Evolutionary conservation across 2,113 vertebrate genomes (phyloP).

Genomic region (Ascaphus truei): DNA sequence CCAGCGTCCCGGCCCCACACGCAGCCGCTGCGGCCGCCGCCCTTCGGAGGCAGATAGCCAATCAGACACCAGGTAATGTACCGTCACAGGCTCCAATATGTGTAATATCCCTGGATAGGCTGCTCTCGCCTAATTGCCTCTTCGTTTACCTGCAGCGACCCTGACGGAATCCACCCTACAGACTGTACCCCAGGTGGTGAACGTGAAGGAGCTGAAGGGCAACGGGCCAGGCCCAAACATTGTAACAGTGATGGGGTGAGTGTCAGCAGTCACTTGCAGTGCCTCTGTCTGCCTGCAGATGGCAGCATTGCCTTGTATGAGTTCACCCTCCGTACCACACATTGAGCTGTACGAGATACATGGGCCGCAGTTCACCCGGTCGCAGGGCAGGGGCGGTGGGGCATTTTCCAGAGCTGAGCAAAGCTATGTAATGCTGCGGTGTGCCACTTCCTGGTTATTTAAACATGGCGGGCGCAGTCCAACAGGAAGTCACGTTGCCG

Average conservation of each 20-base stretch:
- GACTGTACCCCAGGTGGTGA: constrained; percentile 85
- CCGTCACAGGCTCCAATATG: too few species aligned
- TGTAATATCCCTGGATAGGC: too few species aligned
- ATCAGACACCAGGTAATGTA: constrained; percentile 78
- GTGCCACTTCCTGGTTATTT: too few species aligned
- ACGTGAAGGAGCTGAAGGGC: constrained; percentile 80
- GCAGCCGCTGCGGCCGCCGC: constrained; percentile 87
- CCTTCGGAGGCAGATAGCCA: constrained; percentile 84
- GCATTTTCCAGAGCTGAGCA: too few species aligned
- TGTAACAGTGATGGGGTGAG: constrained; percentile 69
- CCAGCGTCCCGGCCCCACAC: constrained; percentile 66
- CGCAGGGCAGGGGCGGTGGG: too few species aligned
- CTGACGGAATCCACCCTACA: constrained; percentile 87
- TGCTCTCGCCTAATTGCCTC: neutral
- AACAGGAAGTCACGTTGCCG: too few species aligned
- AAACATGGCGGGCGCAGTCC: too few species aligned
- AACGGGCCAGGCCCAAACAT: constrained; percentile 50
- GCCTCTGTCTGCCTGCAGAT: neutral
- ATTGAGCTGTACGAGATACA: too few species aligned
- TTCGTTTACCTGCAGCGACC: constrained; percentile 45
- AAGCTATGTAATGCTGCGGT: too few species aligned
- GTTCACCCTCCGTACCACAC: too few species aligned
- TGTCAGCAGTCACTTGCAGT: neutral
- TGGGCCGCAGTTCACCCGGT: too few species aligned
- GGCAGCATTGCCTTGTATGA: neutral